Evolutionary conservation across 37 sponge, comb jelly and placozoan species (phyloP), one percentile per base, ranked within the genome.

Genomic region (Tethya wilhelma): DNA sequence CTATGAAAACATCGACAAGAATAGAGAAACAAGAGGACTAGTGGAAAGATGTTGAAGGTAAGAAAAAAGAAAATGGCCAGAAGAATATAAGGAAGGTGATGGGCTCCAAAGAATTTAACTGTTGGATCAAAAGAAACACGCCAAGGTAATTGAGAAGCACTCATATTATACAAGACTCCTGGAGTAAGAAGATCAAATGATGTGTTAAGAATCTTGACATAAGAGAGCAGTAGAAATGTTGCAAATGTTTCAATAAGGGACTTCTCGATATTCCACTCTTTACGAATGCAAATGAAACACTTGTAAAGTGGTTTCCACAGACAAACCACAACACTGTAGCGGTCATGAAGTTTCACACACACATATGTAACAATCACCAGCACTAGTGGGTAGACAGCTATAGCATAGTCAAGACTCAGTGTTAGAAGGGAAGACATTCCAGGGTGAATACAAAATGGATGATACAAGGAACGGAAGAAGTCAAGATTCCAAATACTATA

Each of bases 401-500:
- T 14, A 3, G 63, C 2, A 43, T 64, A 77, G 6, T 58, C 19
- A 17, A 77, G 64, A 4, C 38, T 39, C 26, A 58, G 41, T 31
- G 34, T 37, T 30, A 57, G 76, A 6, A 75, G 30, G 9, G 59
- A 57, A 6, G 3, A 32, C 62, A 75, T 4, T 31, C 23, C 9
- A 20, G 59, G 60, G 38, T 36, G 36, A 19, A 75, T 29, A 39
- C 76, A 75, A 56, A 75, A 75, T 29, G 76, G 76, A n/a, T 49
- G 76, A 14, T n/a, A 29, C 20, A 77, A 2, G 4, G 66, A 39
- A 58, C 65, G 62, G 31, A 77, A 63, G 26, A 77, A 39, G 63
- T 77, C 78, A n/a, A 77, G 56, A 49, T n/a, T n/a, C n/a, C n/a
- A n/a, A n/a, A n/a, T n/a, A n/a, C n/a, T n/a, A n/a, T n/a, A n/a